Evolutionary conservation across 1,140 invertebrate species (phyloP), one percentile per base, ranked within the genome.

Genomic region (Ptiloglossa arizonensis): DNA sequence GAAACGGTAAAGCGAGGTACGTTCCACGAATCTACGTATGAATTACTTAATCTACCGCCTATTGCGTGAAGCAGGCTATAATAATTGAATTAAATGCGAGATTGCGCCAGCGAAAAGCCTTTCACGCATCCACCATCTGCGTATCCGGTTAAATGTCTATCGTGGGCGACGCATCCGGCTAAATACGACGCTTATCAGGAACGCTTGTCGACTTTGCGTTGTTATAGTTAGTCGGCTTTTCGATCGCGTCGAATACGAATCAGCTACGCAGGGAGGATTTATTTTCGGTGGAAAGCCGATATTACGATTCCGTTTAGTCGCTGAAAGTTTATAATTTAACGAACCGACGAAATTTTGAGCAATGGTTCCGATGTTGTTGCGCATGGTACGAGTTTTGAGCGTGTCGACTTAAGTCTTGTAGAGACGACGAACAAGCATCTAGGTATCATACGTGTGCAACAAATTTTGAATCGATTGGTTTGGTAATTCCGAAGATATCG

Each of bases 81-180:
- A 80, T 84, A 85, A 85, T 84, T 78, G 82, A 85, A 85, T 85
- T 80, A 85, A 84, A 85, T 67, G 78, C 68, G 73, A 81, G 79
- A 81, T 85, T 78, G 83, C 82, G 32, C 52, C 48, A 27, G 60
- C 63, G 67, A 64, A 67, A 66, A 83, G 70, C 62, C 54, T 70
- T 71, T 44, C 71, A 59, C 62, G 82, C 50, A 52, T 57, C 63
- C 41, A 32, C 68, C 72, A 73, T 73, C 54, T 72, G 74, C 59
- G 59, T 41, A 69, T 74, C 38, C 59, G 52, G 32, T 67, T 82
- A 62, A 78, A 59, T 62, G 60, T 38, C 52, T 70, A 70, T 79
- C 50, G 56, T 66, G 67, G 54, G 6, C 22, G 35, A 50, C 4
- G 62, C 35, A 44, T 46, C 38, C 22, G 24, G 64, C 24, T 75